These are phyloP conservation scores for Drosophila miranda DNA, from an alignment of 1,140 invertebrate species.

Conservation along the genomic window DNA sequence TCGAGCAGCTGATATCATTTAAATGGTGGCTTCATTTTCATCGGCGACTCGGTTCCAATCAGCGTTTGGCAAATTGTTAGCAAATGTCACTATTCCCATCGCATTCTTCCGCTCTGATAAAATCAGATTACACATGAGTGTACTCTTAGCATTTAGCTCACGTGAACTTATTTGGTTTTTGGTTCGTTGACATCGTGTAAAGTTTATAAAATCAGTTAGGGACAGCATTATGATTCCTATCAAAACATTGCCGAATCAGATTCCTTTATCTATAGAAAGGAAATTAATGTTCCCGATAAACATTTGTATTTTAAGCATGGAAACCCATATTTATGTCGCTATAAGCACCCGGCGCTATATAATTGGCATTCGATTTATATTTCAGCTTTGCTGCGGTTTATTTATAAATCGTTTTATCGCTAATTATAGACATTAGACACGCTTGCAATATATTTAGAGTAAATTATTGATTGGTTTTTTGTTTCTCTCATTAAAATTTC, in stretches of 20 bases:
- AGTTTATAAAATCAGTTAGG: background rate
- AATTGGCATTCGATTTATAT: constrained; percentile 23
- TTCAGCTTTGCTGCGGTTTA: background rate
- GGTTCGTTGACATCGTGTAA: constrained; percentile 31
- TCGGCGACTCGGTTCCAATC: constrained; percentile 11
- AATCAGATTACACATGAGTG: constrained; percentile 33
- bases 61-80: constrained; percentile 28
- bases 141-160: background rate
- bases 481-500: constrained; percentile 37
- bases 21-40: background rate
- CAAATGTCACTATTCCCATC: constrained; percentile 55
- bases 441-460: constrained; percentile 14
- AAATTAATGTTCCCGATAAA: too few species aligned
- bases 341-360: background rate
- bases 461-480: constrained; percentile 34
- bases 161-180: constrained; percentile 14
- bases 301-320: too few species aligned
- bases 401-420: background rate
- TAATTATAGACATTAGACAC: constrained; percentile 12
- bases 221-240: background rate
- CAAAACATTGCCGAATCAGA: background rate
- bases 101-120: constrained; percentile 11
- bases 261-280: too few species aligned
- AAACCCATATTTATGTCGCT: too few species aligned
- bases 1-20: constrained; percentile 10